A percentile compares a stretch with the other conserved stretches of the same genome.
phyloP scores from a whole-genome alignment of 2,797 vertebrate species.

The Setipinna tenuifilis region DNA sequence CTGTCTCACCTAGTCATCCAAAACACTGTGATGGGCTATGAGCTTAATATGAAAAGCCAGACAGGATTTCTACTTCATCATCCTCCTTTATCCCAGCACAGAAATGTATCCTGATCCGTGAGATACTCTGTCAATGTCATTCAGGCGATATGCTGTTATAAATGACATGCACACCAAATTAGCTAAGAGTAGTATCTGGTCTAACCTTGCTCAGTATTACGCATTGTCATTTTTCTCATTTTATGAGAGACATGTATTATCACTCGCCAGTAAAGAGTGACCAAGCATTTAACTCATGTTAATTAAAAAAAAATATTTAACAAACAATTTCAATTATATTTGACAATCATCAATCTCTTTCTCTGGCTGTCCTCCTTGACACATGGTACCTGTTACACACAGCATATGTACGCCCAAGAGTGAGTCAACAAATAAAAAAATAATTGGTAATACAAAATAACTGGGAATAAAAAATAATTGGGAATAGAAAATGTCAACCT shows the following conservation, averaged over 20 bases:
- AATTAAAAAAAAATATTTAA: background rate
- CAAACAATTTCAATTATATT: background rate
- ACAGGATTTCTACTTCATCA: background rate
- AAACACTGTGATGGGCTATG: background rate
- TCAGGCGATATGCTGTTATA: background rate
- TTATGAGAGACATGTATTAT: background rate
- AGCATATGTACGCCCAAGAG: too few relatives aligned
- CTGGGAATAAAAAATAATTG: conserved; percentile 7
- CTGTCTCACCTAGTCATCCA: background rate
- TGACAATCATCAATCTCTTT: background rate
- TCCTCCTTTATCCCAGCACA: background rate
- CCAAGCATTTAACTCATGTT: background rate
- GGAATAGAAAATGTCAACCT: background rate
- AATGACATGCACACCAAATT: background rate
- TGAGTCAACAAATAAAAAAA: too few relatives aligned
- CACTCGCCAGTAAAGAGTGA: background rate
- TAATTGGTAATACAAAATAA: too few relatives aligned
- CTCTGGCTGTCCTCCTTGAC: background rate
- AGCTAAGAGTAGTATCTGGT: background rate
- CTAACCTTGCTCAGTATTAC: background rate
- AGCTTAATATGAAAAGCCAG: background rate
- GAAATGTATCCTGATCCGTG: background rate
- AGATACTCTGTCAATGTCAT: background rate
- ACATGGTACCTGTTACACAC: too few relatives aligned
- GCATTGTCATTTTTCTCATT: background rate